Evolutionary conservation across 2,888 invertebrate genomes (phyloP).

Genomic region (Odontomyia ornata): DNA sequence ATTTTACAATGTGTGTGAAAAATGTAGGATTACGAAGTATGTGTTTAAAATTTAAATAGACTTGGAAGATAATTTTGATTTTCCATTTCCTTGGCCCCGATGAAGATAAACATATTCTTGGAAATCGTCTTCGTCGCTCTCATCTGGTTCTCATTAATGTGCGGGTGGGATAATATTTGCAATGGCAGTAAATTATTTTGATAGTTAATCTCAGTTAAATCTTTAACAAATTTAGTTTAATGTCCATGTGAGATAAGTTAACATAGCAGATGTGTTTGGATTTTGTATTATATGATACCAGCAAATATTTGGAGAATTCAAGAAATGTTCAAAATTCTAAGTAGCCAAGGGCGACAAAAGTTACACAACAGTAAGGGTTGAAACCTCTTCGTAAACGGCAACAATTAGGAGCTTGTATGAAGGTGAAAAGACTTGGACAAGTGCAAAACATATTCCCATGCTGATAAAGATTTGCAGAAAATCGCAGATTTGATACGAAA

Average conservation of each 20-base stretch:
- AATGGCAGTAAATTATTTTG: background rate
- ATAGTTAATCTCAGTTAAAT: background rate
- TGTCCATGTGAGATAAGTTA: background rate
- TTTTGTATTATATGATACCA: too few species aligned
- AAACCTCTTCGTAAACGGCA: too few species aligned
- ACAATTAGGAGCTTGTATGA: too few species aligned
- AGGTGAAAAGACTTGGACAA: too few species aligned
- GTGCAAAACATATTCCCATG: too few species aligned
- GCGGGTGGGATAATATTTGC: too few species aligned
- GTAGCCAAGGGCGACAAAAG: too few species aligned
- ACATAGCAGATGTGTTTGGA: background rate
- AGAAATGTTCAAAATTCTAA: too few species aligned
- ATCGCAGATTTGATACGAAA: too few species aligned
- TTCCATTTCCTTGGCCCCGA: background rate
- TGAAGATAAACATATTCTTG: slow-evolving; percentile 8
- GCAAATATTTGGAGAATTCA: too few species aligned
- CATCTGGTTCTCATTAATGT: background rate
- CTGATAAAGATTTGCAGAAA: too few species aligned
- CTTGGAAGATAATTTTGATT: background rate
- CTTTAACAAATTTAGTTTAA: background rate
- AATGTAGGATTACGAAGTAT: background rate
- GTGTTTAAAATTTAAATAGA: background rate
- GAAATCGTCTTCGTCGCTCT: background rate
- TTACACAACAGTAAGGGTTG: too few species aligned
- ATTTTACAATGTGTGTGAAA: background rate